phyloP scores from a whole-genome alignment of 23 tunicate species.

The Halocynthia aurantium region DNA sequence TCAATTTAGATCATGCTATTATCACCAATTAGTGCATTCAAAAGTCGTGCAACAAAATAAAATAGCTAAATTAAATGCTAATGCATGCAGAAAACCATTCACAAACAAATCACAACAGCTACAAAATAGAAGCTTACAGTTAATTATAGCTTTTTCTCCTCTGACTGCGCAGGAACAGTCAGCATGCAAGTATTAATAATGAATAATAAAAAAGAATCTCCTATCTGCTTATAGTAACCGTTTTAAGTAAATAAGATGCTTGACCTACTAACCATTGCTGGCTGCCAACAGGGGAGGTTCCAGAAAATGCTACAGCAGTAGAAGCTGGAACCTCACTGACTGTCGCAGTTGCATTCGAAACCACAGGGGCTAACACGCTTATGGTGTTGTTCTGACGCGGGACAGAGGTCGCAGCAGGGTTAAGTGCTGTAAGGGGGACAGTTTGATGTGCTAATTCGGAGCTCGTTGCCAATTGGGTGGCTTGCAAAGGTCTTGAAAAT shows the following conservation, averaged over 20 bases:
- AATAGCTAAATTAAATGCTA: no score
- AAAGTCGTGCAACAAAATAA: no score
- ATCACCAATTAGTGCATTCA: no score
- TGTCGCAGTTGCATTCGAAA: slow-evolving; percentile 3
- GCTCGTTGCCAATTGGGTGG: slow-evolving; percentile 7
- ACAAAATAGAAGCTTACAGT: background rate
- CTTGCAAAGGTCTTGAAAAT: slow-evolving; percentile 6
- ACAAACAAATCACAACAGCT: background rate
- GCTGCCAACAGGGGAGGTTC: slow-evolving; percentile 17
- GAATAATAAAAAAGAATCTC: slow-evolving; percentile 2
- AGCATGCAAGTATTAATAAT: slow-evolving; percentile 31
- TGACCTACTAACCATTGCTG: slow-evolving; percentile 35
- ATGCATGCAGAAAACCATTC: no score
- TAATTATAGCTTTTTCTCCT: slow-evolving; percentile 3
- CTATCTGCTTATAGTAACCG: background rate
- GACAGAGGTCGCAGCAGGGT: slow-evolving; percentile 14
- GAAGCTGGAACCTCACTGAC: slow-evolving; percentile 12
- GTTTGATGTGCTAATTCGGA: slow-evolving; percentile 27
- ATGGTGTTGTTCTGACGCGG: slow-evolving; percentile 22
- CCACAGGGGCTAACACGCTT: slow-evolving; percentile 6
- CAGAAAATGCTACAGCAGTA: slow-evolving; percentile 12
- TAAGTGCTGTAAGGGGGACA: slow-evolving; percentile 23
- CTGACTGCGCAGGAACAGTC: slow-evolving; percentile 22
- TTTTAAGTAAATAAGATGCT: background rate
- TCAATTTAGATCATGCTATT: no score